Conservation (phyloP, 2,797 vertebrate species). For the Sebastes flavidus region DNA sequence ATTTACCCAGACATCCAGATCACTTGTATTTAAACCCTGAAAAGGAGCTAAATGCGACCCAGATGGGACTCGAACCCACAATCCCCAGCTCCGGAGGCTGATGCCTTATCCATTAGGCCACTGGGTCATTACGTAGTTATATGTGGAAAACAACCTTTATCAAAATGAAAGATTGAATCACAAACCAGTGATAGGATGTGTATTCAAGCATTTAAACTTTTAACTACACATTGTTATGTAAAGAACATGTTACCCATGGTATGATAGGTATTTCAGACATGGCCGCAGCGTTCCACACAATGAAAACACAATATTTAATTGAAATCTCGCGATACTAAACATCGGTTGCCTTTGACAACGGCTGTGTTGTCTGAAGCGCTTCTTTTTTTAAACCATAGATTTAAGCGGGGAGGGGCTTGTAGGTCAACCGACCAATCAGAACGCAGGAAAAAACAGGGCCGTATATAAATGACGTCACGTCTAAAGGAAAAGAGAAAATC, state of each 20-base stretch:
- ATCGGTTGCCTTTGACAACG: constrained; percentile 58
- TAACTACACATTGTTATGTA: rapidly evolving
- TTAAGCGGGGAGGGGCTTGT: constrained; percentile 53
- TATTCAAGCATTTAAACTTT: rapidly evolving
- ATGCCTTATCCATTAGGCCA: constrained; percentile 89
- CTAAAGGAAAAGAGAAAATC: neutral
- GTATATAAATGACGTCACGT: constrained; percentile 51
- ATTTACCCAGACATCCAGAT: neutral
- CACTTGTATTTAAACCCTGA: neutral
- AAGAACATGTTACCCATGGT: rapidly evolving
- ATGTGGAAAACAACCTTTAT: neutral
- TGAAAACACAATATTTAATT: neutral
- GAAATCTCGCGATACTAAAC: constrained; percentile 67
- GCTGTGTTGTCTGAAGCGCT: neutral
- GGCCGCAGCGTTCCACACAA: neutral
- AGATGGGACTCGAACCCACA: constrained; percentile 87
- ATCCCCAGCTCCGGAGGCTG: constrained; percentile 86
- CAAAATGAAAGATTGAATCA: rapidly evolving
- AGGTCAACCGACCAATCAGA: constrained; percentile 86
- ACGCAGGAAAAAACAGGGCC: constrained; percentile 55
- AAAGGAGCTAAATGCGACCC: constrained; percentile 78
- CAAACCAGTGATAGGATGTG: rapidly evolving
- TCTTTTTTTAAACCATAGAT: constrained; percentile 71
- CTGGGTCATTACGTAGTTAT: constrained; percentile 77
- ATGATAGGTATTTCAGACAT: neutral